A percentile compares a stretch with the other conserved stretches of the same genome.
phyloP scores from a whole-genome alignment of 2,888 invertebrate genomes.

The Stegophylla sp. region DNA sequence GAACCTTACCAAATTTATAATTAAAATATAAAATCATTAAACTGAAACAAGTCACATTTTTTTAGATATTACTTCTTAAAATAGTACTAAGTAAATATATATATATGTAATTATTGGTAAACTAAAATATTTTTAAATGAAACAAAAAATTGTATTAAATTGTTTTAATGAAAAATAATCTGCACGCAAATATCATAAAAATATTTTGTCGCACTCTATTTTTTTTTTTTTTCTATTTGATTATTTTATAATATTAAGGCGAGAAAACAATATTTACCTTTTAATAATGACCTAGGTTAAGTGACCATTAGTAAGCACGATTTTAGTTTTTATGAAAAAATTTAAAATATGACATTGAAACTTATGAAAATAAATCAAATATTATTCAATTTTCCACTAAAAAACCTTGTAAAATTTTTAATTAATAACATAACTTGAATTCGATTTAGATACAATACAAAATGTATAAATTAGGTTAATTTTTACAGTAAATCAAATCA shows the following conservation, averaged over 20 bases:
- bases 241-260: not conserved
- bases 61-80: no score
- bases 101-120: no score
- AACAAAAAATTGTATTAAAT: not conserved
- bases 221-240: not conserved
- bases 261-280: not conserved
- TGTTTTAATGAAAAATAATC: not conserved
- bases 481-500: not conserved
- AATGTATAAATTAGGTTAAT: not conserved
- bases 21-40: no score
- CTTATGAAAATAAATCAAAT: not conserved
- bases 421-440: not conserved
- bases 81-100: no score
- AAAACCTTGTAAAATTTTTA: slow-evolving; percentile 1
- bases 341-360: not conserved
- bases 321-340: not conserved
- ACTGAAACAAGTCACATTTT: no score
- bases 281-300: not conserved
- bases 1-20: no score
- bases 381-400: not conserved
- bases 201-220: not conserved
- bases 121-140: not conserved
- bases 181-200: not conserved
- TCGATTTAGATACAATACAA: not conserved
- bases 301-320: not conserved